A percentile compares a stretch with the other conserved stretches of the same genome.
These are phyloP conservation scores for Onychostruthus taczanowskii DNA, from an alignment of 2,113 vertebrate genomes.

Conservation along the genomic window DNA sequence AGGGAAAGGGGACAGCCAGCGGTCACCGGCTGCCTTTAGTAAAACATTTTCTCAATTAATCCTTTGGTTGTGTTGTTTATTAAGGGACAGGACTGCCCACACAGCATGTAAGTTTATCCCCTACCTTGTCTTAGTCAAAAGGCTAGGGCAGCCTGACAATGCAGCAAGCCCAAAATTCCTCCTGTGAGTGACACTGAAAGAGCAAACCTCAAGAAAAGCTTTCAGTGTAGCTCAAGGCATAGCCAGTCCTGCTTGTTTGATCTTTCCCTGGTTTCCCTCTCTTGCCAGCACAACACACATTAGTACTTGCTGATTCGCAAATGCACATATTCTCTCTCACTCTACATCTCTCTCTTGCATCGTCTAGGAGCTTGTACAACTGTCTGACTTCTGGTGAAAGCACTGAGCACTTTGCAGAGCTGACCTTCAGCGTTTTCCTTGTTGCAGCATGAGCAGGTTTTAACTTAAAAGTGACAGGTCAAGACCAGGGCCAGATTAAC, in stretches of 20 bases:
- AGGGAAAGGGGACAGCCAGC: neutral
- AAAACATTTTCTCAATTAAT: neutral
- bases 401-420: neutral
- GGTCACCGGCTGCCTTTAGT: neutral
- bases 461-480: neutral
- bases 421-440: neutral
- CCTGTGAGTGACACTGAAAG: neutral
- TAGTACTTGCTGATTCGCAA: neutral
- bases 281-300: neutral
- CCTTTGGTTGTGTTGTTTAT: neutral
- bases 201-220: neutral
- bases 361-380: neutral
- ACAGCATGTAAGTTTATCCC: neutral
- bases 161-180: neutral
- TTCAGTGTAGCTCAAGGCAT: neutral
- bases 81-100: neutral
- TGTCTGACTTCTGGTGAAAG: neutral
- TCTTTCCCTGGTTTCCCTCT: neutral
- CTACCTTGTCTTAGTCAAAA: neutral
- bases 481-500: neutral
- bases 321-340: neutral
- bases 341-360: neutral
- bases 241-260: neutral
- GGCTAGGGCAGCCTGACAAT: neutral
- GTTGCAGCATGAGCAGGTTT: neutral